phyloP scores from a whole-genome alignment of 2,797 vertebrate species.

The Peromyscus eremicus region DNA sequence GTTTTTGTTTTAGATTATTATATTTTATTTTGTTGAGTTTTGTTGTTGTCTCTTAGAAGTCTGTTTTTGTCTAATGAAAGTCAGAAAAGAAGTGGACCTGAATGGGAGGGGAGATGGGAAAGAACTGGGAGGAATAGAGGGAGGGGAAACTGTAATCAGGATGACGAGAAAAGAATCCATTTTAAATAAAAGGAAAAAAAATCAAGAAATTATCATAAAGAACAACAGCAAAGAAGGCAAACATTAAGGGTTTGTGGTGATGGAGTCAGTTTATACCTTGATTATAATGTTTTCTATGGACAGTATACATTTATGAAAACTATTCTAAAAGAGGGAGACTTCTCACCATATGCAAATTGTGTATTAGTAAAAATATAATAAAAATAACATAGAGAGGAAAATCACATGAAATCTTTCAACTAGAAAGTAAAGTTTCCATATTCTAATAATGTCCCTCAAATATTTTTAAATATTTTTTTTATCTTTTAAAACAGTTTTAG shows the following conservation, averaged over 20 bases:
- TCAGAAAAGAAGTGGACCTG: not conserved
- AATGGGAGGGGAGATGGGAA: too few relatives aligned
- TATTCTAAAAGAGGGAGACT: not conserved
- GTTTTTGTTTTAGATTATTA: not conserved
- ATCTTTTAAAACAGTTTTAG: constrained; percentile 24
- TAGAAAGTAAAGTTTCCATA: not conserved
- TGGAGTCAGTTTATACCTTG: not conserved
- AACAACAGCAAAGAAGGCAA: not conserved
- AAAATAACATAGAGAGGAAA: constrained; percentile 19
- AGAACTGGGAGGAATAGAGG: not conserved
- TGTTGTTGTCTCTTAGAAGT: not conserved
- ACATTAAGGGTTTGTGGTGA: not conserved
- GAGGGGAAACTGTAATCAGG: not conserved
- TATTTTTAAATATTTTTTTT: constrained; percentile 4
- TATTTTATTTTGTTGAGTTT: not conserved
- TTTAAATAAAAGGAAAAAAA: not conserved
- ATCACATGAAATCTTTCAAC: not conserved
- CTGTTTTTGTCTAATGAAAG: not conserved
- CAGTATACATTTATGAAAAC: not conserved
- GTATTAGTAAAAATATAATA: not conserved
- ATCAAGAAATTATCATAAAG: not conserved
- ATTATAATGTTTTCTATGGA: not conserved
- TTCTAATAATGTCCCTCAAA: not conserved
- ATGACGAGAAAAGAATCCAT: not conserved
- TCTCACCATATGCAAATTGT: not conserved